Conservation (phyloP, 2,797 vertebrate genomes). For the Naso thynnoides region DNA sequence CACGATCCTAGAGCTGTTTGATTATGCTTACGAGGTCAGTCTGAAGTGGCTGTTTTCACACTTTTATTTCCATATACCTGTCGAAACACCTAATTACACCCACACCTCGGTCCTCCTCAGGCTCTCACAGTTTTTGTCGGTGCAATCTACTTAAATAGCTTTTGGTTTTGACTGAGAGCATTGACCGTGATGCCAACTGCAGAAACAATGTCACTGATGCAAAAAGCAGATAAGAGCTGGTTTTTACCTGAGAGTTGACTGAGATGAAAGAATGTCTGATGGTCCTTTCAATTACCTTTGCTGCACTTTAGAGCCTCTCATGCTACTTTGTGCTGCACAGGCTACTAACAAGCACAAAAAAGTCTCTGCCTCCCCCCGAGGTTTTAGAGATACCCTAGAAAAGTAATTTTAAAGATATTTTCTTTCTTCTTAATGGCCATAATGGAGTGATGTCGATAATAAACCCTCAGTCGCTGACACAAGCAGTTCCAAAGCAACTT, state of each 20-base stretch:
- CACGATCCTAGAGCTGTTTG: slow-evolving; percentile 97
- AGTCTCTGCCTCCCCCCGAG: slow-evolving; percentile 22
- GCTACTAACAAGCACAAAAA: slow-evolving; percentile 53
- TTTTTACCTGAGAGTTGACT: slow-evolving; percentile 28
- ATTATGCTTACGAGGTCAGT: slow-evolving; percentile 96
- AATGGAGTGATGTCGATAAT: slow-evolving; percentile 24
- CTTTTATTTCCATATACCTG: slow-evolving; percentile 6
- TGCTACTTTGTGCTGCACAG: slow-evolving; percentile 42
- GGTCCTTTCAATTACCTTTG: slow-evolving; percentile 56
- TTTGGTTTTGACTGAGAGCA: not conserved
- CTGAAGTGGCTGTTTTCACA: not conserved
- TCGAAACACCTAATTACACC: slow-evolving; percentile 21
- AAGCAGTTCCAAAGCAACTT: slow-evolving; percentile 9
- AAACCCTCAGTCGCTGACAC: slow-evolving; percentile 17
- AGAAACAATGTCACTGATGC: slow-evolving; percentile 34
- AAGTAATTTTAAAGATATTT: slow-evolving; percentile 13
- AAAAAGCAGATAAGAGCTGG: slow-evolving; percentile 38
- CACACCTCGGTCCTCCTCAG: not conserved
- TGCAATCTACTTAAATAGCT: not conserved
- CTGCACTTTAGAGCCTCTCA: slow-evolving; percentile 22
- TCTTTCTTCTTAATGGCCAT: slow-evolving; percentile 36
- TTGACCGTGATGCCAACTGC: slow-evolving; percentile 5
- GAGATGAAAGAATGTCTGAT: slow-evolving; percentile 41
- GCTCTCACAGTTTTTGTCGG: not conserved
- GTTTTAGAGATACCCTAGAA: slow-evolving; percentile 40